Conservation (phyloP, 1,140 invertebrate genomes). For the Drosophila nasuta region DNA sequence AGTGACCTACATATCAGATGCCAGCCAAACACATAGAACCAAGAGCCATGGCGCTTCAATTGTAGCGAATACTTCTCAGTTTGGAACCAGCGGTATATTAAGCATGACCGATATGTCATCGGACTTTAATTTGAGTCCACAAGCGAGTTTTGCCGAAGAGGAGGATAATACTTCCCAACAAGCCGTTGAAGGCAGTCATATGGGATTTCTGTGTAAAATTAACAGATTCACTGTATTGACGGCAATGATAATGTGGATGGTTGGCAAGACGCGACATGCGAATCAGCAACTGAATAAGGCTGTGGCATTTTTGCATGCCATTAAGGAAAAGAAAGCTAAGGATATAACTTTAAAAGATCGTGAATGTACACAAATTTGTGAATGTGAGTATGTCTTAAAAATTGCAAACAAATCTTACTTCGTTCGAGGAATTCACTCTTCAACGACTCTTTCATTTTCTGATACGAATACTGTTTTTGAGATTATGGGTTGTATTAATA, state of each 20-base stretch:
- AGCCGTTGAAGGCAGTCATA: slow-evolving; percentile 38
- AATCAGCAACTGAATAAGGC: slow-evolving; percentile 68
- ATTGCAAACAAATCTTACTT: no score
- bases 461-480: no score
- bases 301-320: slow-evolving; percentile 65
- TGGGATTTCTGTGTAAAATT: slow-evolving; percentile 66
- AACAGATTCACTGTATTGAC: slow-evolving; percentile 76
- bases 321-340: slow-evolving; percentile 68
- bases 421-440: no score
- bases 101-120: slow-evolving; percentile 18
- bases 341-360: slow-evolving; percentile 61
- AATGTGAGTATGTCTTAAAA: slow-evolving; percentile 58
- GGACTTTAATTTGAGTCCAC: slow-evolving; percentile 1
- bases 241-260: slow-evolving; percentile 84
- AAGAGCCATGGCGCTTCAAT: slow-evolving; percentile 33
- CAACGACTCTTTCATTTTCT: no score
- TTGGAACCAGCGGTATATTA: slow-evolving; percentile 7
- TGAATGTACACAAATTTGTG: slow-evolving; percentile 58
- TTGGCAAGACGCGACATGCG: slow-evolving; percentile 52
- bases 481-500: no score
- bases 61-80: not conserved
- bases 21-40: slow-evolving; percentile 43
- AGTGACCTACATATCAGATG: slow-evolving; percentile 69
- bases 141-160: not conserved
- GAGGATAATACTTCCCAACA: slow-evolving; percentile 23